Percentiles rank a stretch among this genome's conserved stretches.
Conservation (phyloP, 2,113 vertebrate species). For the Spea bombifrons region DNA sequence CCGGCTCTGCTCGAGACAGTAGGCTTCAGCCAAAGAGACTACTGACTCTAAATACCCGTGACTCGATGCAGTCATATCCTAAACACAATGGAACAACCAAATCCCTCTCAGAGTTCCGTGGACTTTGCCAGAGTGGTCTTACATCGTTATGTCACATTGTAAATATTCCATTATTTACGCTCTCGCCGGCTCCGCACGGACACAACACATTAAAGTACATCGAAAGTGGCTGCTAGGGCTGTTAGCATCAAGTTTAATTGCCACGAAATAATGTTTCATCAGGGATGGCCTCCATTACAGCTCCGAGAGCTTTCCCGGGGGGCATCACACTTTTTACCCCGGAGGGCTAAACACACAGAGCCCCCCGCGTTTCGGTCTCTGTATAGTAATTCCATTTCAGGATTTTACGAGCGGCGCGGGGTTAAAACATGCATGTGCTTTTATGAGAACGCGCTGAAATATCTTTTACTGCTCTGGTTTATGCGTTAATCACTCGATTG, state of each 20-base stretch:
- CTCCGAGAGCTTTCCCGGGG: slow-evolving; percentile 24
- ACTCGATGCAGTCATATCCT: slow-evolving; percentile 6
- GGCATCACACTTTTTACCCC: slow-evolving; percentile 21
- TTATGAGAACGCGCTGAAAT: slow-evolving; percentile 24
- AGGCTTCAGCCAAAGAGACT: slow-evolving; percentile 7
- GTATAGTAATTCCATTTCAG: slow-evolving; percentile 25
- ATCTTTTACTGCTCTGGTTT: slow-evolving; percentile 28
- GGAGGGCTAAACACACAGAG: not conserved
- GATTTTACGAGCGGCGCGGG: slow-evolving; percentile 23
- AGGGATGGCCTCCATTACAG: slow-evolving; percentile 10
- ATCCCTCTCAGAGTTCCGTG: slow-evolving; percentile 6
- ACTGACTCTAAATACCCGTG: slow-evolving; percentile 16
- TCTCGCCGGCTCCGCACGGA: slow-evolving; percentile 9
- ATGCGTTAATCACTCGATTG: slow-evolving; percentile 7
- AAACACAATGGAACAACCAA: not conserved
- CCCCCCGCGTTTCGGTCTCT: not conserved
- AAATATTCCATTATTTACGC: slow-evolving; percentile 30
- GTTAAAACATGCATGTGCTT: slow-evolving; percentile 22
- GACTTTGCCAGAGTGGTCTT: slow-evolving; percentile 5
- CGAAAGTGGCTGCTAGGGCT: slow-evolving; percentile 36
- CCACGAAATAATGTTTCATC: slow-evolving; percentile 23
- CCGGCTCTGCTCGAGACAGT: no score
- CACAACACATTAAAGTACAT: slow-evolving; percentile 39
- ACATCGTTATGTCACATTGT: slow-evolving; percentile 15
- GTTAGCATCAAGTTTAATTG: slow-evolving; percentile 41